A percentile compares a stretch with the other conserved stretches of the same genome.
Conservation (phyloP, 2,113 vertebrate species). For the Taurulus bubalis region DNA sequence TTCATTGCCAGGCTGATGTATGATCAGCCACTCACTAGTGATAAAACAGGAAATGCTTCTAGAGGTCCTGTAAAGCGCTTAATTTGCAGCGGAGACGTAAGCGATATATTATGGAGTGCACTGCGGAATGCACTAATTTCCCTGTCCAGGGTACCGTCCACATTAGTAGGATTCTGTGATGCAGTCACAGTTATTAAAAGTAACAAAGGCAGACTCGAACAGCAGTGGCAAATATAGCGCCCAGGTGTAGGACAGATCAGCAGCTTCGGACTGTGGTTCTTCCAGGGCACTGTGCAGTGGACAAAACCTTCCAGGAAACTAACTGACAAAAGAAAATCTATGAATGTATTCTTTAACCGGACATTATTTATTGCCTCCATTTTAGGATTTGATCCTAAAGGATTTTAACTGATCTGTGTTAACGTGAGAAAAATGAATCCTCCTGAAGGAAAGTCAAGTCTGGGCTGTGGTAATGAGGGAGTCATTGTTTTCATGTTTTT, state of each 20-base stretch:
- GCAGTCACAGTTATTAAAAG: slow-evolving; percentile 74
- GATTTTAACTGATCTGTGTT: not conserved
- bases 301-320: not conserved
- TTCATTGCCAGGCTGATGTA: slow-evolving; percentile 43
- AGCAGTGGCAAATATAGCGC: slow-evolving; percentile 75
- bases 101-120: not conserved
- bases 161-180: slow-evolving; percentile 60
- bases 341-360: not conserved
- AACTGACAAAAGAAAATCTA: not conserved
- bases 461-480: too few relatives aligned
- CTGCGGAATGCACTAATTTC: slow-evolving; percentile 45
- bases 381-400: not conserved
- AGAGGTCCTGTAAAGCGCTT: slow-evolving; percentile 46
- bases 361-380: not conserved
- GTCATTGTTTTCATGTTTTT: too few relatives aligned
- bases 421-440: not conserved
- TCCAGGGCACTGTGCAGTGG: not conserved
- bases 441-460: too few relatives aligned
- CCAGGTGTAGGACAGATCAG: slow-evolving; percentile 56
- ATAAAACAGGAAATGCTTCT: slow-evolving; percentile 50
- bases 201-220: slow-evolving; percentile 67
- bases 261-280: slow-evolving; percentile 27
- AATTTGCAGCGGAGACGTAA: slow-evolving; percentile 35
- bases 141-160: slow-evolving; percentile 31
- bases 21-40: slow-evolving; percentile 37